Conservation (phyloP, 1,140 invertebrate species). For the Papilio machaon region DNA sequence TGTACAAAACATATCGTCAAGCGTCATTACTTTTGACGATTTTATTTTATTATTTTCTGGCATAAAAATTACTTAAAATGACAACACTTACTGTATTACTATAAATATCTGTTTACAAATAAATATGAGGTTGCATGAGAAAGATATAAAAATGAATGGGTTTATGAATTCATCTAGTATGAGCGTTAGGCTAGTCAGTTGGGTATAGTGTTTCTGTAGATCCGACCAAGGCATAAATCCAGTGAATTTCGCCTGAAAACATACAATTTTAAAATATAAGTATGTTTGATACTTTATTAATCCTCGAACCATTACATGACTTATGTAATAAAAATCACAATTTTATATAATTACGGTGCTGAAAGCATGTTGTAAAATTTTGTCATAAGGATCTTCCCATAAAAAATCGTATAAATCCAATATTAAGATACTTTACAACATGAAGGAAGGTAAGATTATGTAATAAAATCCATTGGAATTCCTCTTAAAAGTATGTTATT, state of each 20-base stretch:
- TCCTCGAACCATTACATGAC: not conserved
- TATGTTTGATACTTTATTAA: not conserved
- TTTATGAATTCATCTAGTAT: constrained; percentile 49
- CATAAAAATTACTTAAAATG: not conserved
- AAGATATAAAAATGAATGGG: constrained; percentile 49
- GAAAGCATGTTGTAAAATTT: not conserved
- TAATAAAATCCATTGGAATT: not conserved
- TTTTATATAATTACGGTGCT: not conserved
- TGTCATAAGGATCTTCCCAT: not conserved
- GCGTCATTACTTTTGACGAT: no score
- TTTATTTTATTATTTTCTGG: no score
- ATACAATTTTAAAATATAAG: not conserved
- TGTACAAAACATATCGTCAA: no score
- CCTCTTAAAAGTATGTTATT: not conserved
- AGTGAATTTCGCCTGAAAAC: not conserved
- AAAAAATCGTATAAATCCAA: not conserved
- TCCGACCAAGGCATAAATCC: constrained; percentile 44
- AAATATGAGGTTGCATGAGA: constrained; percentile 45
- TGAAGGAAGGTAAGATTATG: not conserved
- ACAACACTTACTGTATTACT: constrained; percentile 50
- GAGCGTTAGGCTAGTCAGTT: constrained; percentile 43
- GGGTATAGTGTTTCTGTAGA: constrained; percentile 47
- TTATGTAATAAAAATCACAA: not conserved
- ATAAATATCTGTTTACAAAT: constrained; percentile 48
- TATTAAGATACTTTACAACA: constrained; percentile 18